Conservation (phyloP, 1,140 invertebrate species). For the Drosophila guanche region DNA sequence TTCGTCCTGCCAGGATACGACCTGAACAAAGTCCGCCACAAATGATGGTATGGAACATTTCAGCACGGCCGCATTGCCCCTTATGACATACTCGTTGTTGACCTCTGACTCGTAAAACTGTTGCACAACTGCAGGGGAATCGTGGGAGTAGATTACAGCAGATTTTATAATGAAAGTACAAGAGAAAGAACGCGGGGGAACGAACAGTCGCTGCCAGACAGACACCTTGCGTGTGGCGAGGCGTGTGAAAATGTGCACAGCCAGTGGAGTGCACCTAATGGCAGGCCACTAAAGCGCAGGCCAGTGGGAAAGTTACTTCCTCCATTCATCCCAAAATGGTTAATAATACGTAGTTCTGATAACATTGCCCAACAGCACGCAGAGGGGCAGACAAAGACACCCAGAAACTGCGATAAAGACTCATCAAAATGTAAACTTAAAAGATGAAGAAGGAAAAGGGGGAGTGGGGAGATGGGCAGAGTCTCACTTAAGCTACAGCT, state of each 20-base stretch:
- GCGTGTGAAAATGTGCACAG: constrained; percentile 63
- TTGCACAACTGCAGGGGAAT: constrained; percentile 86
- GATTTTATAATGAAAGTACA: constrained; percentile 39
- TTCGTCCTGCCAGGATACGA: constrained; percentile 87
- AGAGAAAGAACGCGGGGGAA: background rate
- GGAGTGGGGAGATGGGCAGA: constrained; percentile 10
- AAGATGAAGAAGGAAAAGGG: constrained; percentile 35
- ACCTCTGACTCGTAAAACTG: constrained; percentile 92
- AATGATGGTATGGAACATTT: constrained; percentile 89
- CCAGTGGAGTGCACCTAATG: constrained; percentile 57
- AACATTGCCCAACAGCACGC: constrained; percentile 64
- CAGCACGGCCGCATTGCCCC: constrained; percentile 88
- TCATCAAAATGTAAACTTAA: constrained; percentile 42
- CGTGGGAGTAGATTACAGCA: constrained; percentile 29
- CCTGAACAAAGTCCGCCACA: constrained; percentile 88
- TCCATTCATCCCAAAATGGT: constrained; percentile 26
- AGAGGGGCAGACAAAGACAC: constrained; percentile 26
- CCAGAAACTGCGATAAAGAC: constrained; percentile 8
- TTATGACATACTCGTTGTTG: constrained; percentile 89
- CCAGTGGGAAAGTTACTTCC: constrained; percentile 57
- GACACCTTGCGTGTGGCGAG: constrained; percentile 59
- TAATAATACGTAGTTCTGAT: constrained; percentile 62
- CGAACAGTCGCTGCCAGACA: background rate
- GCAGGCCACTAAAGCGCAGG: constrained; percentile 51
- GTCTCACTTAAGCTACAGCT: constrained; percentile 18